Evolutionary conservation across 2,797 vertebrate genomes (phyloP).

Genomic region (Pseudocheirus occidentalis): DNA sequence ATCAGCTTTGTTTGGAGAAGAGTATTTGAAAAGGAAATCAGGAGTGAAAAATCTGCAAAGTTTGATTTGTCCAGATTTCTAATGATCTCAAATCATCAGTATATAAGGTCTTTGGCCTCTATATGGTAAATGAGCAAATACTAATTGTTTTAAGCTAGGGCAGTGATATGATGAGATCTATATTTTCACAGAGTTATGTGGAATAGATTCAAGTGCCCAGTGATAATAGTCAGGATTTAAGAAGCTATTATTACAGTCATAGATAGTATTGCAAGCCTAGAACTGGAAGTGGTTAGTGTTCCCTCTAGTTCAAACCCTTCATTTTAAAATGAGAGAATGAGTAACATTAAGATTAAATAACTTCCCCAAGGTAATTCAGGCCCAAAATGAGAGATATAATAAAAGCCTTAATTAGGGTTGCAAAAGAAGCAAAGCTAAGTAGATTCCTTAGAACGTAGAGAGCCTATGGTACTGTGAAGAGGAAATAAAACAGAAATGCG

Average conservation of each 20-base stretch:
- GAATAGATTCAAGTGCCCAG: neutral
- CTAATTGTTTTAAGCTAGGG: neutral
- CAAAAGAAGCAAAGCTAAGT: neutral
- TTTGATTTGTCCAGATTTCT: neutral
- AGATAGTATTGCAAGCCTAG: neutral
- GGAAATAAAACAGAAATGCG: neutral
- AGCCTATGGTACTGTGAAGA: neutral
- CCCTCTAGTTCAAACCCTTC: neutral
- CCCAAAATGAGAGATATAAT: neutral
- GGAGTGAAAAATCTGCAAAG: neutral
- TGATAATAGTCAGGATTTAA: neutral
- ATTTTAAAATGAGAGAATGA: neutral
- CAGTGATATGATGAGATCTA: neutral
- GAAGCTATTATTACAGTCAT: neutral
- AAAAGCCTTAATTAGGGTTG: neutral
- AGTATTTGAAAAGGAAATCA: neutral
- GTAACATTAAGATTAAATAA: neutral
- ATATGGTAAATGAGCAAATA: neutral
- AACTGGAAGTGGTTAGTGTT: neutral
- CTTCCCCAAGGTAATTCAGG: neutral
- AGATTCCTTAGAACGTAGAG: neutral
- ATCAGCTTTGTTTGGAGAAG: neutral
- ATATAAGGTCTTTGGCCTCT: neutral
- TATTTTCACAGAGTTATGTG: neutral
- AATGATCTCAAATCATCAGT: neutral